Base-by-base conservation (phyloP, 2,797 vertebrate genomes). In the Gymnopithys bicolor region DNA sequence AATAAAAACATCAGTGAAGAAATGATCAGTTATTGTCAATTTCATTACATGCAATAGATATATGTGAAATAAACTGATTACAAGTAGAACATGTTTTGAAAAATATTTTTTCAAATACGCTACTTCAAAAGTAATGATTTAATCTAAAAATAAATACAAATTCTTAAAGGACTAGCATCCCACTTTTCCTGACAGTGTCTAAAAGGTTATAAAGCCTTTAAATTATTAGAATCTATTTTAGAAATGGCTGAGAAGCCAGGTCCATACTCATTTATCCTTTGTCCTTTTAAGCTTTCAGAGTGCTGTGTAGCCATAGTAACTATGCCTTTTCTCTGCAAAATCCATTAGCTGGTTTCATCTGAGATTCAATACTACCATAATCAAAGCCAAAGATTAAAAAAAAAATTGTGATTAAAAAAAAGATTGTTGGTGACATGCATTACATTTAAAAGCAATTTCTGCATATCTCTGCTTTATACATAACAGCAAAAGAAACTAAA, bases 241-340 rank as follows among this genome's bases (percentile, higher is more conserved):
- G 87, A 93, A 96, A 94, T 62, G 86, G 92, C 89, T 94, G 97
- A 96, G 92, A 93, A 96, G 87, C 79, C 86, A 84, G 81, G 84
- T 92, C 84, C 0, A 1, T 84, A 87, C 84, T 96, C 96, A 96
- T 96, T 96, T 97, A 92, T 96, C 88, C 94, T 97, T 97, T 97
- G 96, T 97, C 95, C 97, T 97, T 96, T 96, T 76, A 96, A 96
- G 95, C 96, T 96, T 92, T 95, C 95, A 95, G 91, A 75, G 91
- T 94, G 93, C 96, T 94, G 96, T 94, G 97, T 97, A 97, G 96
- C 90, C 97, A 97, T 97, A 97, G 97, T 97, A 97, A 97, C 97
- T 97, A 94, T 85, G 95, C 67, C 81, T 96, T 96, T 96, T 88
- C 87, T 83, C 82, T 95, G 93, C 62, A 17, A 97, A 97, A 96